These are phyloP conservation scores for Calephelis virginiensis DNA, from an alignment of 1,140 invertebrate species.

Conservation along the genomic window DNA sequence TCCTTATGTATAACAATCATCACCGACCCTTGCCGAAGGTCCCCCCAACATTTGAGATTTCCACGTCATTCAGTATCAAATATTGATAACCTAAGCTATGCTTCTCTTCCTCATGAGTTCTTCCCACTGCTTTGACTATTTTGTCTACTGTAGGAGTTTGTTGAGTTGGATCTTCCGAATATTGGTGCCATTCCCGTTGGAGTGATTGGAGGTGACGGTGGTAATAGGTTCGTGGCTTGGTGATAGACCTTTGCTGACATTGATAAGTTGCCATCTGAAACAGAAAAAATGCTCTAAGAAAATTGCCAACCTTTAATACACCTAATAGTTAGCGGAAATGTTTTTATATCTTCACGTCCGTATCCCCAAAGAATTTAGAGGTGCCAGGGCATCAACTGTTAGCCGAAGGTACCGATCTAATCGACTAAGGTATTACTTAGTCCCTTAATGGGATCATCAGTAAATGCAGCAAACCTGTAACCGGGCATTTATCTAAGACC, in stretches of 20 bases:
- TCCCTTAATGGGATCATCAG: too few relatives aligned
- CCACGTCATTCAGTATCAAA: background rate
- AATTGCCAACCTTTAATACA: background rate
- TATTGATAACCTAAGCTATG: slow-evolving; percentile 8
- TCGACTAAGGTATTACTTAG: too few relatives aligned
- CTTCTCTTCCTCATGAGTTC: slow-evolving; percentile 39
- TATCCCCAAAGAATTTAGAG: too few relatives aligned
- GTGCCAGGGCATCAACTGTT: too few relatives aligned
- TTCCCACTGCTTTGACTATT: slow-evolving; percentile 53
- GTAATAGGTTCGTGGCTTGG: slow-evolving; percentile 63
- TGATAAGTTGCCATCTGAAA: slow-evolving; percentile 54
- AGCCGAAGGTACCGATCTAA: too few relatives aligned
- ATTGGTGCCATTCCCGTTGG: slow-evolving; percentile 45
- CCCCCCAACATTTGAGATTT: background rate
- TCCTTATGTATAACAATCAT: background rate
- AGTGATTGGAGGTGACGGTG: slow-evolving; percentile 49
- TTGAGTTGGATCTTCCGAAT: slow-evolving; percentile 33
- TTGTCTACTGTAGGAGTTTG: slow-evolving; percentile 43
- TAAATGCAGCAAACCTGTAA: too few relatives aligned
- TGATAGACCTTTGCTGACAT: slow-evolving; percentile 66
- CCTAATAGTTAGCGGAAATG: too few relatives aligned
- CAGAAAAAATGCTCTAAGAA: background rate
- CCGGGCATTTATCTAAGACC: too few relatives aligned
- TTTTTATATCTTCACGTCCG: too few relatives aligned
- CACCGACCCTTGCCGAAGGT: background rate